Conservation (phyloP, 2,888 invertebrate species). For the Volucella zonaria region DNA sequence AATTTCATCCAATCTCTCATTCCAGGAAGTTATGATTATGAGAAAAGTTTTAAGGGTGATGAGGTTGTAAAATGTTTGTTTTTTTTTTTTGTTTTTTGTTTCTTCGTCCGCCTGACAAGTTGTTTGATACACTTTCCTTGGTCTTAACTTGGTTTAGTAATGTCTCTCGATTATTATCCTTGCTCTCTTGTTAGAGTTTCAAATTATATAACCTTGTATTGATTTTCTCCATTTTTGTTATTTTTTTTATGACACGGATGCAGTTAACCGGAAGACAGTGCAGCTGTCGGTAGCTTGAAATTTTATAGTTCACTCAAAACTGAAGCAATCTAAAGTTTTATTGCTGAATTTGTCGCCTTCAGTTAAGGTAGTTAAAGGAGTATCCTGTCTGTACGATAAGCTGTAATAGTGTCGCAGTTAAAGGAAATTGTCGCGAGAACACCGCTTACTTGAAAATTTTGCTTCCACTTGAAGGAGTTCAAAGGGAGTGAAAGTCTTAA, state of each 20-base stretch:
- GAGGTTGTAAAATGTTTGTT: constrained; percentile 51
- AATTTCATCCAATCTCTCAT: constrained; percentile 57
- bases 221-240: constrained; percentile 5
- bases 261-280: neutral
- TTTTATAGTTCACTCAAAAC: neutral
- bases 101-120: neutral
- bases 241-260: neutral
- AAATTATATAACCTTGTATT: constrained; percentile 21
- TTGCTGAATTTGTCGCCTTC: constrained; percentile 2
- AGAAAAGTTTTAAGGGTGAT: constrained; percentile 50
- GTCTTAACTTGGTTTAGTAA: no score
- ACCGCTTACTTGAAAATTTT: neutral
- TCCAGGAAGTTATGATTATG: constrained; percentile 55
- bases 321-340: constrained; percentile 27
- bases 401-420: constrained; percentile 4
- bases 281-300: neutral
- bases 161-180: no score
- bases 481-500: neutral
- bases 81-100: neutral
- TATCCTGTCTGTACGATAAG: neutral
- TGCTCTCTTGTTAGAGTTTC: neutral
- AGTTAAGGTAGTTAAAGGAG: constrained; percentile 9
- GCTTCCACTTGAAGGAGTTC: neutral
- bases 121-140: constrained; percentile 9
- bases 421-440: constrained; percentile 4